Percentiles rank a stretch among this genome's conserved stretches.
phyloP scores from a whole-genome alignment of 2,797 vertebrate species.

The Enteromius thamalakanensis region DNA sequence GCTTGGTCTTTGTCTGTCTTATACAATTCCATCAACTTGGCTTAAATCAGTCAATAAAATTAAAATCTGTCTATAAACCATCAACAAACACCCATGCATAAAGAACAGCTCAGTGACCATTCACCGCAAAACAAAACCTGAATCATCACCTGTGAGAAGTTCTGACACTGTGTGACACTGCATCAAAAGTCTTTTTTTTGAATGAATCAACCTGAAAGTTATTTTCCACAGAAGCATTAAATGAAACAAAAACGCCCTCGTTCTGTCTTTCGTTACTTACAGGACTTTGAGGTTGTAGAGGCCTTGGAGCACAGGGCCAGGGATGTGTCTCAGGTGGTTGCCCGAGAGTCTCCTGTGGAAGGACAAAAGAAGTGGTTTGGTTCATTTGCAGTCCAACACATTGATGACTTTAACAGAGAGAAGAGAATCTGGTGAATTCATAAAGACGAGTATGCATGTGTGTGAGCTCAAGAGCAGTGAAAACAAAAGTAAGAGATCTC shows the following conservation, averaged over 20 bases:
- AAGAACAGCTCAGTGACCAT: neutral
- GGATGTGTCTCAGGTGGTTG: conserved; percentile 91
- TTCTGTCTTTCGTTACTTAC: conserved; percentile 79
- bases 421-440: conserved; percentile 44
- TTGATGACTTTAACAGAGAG: conserved; percentile 60
- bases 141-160: conserved; percentile 15
- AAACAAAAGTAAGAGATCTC: conserved; percentile 34
- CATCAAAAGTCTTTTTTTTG: conserved; percentile 1
- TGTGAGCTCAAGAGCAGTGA: neutral
- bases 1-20: conserved; percentile 10
- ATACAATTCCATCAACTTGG: neutral
- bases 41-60: conserved; percentile 6
- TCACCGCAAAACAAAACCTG: conserved; percentile 14
- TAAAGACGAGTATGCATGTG: conserved; percentile 36
- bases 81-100: conserved; percentile 5
- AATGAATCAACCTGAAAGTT: conserved; percentile 12
- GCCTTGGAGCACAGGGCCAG: conserved; percentile 85
- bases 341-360: conserved; percentile 89
- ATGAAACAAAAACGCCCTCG: conserved; percentile 4
- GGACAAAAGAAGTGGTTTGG: conserved; percentile 49
- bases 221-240: conserved; percentile 32
- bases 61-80: conserved; percentile 8
- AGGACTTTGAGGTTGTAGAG: conserved; percentile 93
- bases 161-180: conserved; percentile 3
- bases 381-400: conserved; percentile 49